Base-by-base conservation (phyloP, 2,888 invertebrate species). In the Leptodirus hochenwartii region DNA sequence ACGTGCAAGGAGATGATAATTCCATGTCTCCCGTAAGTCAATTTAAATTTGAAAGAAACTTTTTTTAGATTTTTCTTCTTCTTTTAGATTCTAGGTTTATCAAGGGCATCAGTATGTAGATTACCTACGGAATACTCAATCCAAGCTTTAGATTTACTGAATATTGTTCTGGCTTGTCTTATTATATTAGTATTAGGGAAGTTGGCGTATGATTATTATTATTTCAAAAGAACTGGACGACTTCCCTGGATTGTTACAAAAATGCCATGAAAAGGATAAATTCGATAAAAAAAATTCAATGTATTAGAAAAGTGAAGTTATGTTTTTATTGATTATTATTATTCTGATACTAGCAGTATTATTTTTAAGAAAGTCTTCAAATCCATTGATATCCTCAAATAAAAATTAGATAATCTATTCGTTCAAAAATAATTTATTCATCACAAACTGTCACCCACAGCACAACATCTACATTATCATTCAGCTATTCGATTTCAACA, bases 171-270 rank as follows among this genome's bases (percentile, higher is more conserved):
- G 32, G 68, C 71, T 1, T 51, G 58, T 3, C 53, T 81, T 30
- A 77, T 82, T 38, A 41, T 81, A 2, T 50, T 77, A n/a, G 64
- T 84, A 5, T 49, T 84, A 17, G 66, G 70, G 10, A 77, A 79
- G 51, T 65, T 85, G 34, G 57, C 71, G 1, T 85, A 81, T 44
- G 84, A 85, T 52, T 85, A 82, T 57, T 78, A 79, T 51, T 63
- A 60, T 43, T 85, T 79, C 49, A 80, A 77, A 49, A 72, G 67
- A 34, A 77, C 77, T 13, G 82, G 84, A 1, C 65, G 71, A 43
- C 56, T 85, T 35, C 85, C 85, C 1, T 84, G 84, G 84, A 67
- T 85, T 37, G 79, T 80, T 2, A 69, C 75, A 27, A 73, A 80
- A 53, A 62, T 84, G 53, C 82, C 81, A 15, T 72, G 22, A 35